Percentiles rank a stretch among this genome's conserved stretches.
These are phyloP conservation scores for Heterohyrax brucei DNA, from an alignment of 2,797 vertebrate genomes.

Conservation along the genomic window DNA sequence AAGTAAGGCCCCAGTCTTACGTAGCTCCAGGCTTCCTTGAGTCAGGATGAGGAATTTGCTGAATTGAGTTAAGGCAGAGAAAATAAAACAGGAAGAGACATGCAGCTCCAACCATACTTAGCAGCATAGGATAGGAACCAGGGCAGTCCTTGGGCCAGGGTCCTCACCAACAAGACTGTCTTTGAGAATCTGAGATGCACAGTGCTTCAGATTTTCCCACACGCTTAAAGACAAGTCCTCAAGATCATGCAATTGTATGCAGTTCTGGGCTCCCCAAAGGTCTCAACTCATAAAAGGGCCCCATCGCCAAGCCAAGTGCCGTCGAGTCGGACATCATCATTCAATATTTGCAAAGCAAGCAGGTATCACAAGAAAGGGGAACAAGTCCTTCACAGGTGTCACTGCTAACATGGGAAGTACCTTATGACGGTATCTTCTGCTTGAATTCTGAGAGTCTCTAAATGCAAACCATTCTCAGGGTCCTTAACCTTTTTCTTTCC, in stretches of 20 bases:
- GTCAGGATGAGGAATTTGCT: background rate
- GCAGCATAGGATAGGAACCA: background rate
- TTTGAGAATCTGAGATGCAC: background rate
- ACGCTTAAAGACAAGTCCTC: background rate
- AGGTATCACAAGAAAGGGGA: background rate
- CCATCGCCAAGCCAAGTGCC: background rate
- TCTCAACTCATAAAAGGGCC: background rate
- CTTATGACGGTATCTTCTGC: background rate
- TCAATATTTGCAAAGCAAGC: constrained; percentile 11
- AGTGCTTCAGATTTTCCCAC: background rate
- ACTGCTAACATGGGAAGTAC: background rate
- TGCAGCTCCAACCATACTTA: background rate
- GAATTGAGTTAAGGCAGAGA: background rate
- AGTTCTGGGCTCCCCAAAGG: background rate
- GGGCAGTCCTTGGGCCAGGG: background rate
- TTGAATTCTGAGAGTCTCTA: background rate
- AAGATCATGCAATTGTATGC: background rate
- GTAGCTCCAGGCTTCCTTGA: background rate
- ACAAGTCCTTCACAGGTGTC: background rate
- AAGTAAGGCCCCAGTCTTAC: background rate
- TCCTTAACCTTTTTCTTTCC: background rate
- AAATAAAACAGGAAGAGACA: background rate
- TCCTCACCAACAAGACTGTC: background rate
- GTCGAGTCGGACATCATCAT: background rate
- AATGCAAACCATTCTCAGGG: background rate